Percentiles rank a stretch among this genome's conserved stretches.
Conservation (phyloP, 2,888 invertebrate species). For the Parnassius mnemosyne region DNA sequence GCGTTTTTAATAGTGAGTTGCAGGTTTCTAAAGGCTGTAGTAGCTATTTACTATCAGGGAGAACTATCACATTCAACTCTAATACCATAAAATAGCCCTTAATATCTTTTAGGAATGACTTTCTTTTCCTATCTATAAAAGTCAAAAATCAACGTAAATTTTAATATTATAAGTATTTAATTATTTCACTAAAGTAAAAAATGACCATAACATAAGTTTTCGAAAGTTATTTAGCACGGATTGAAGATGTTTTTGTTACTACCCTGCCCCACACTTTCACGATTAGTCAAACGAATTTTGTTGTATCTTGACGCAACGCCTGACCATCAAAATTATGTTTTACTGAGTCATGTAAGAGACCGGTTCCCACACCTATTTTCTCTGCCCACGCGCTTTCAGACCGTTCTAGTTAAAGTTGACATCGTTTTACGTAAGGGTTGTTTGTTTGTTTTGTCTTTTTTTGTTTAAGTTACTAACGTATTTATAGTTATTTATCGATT, state of each 20-base stretch:
- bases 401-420: slow-evolving; percentile 42
- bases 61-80: too few species aligned
- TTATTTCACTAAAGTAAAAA: too few species aligned
- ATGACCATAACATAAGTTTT: background rate
- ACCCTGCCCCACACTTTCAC: background rate
- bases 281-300: slow-evolving; percentile 31
- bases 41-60: too few species aligned
- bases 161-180: too few species aligned
- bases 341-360: slow-evolving; percentile 58
- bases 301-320: slow-evolving; percentile 43
- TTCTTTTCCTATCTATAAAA: too few species aligned
- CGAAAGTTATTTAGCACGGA: background rate
- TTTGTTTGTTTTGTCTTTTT: slow-evolving; percentile 1
- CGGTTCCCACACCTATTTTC: slow-evolving; percentile 65
- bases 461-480: background rate
- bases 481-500: too few species aligned
- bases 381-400: slow-evolving; percentile 52
- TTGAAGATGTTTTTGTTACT: background rate
- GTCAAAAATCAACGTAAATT: too few species aligned
- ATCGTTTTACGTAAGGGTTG: slow-evolving; percentile 39
- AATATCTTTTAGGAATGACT: too few species aligned
- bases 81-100: too few species aligned
- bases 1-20: too few species aligned
- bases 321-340: slow-evolving; percentile 47
- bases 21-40: too few species aligned